phyloP scores from a whole-genome alignment of 2,113 vertebrate genomes.

The Brienomyrus brachyistius region DNA sequence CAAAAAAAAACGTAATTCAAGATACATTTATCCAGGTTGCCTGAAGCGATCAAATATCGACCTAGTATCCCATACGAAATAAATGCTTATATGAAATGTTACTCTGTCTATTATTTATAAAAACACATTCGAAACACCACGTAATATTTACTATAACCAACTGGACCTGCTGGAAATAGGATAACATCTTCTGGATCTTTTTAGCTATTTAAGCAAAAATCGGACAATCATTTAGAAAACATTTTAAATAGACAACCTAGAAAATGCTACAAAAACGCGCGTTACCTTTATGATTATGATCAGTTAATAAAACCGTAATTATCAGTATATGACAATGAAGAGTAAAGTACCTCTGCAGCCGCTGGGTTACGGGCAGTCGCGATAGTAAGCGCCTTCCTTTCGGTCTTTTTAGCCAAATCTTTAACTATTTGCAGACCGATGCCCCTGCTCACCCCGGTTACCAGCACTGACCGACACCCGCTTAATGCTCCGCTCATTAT shows the following conservation, averaged over 20 bases:
- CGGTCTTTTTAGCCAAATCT: slow-evolving; percentile 22
- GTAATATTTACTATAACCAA: neutral
- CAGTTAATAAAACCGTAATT: neutral
- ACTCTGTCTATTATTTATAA: too few species aligned
- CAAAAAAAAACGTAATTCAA: neutral
- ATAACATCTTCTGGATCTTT: neutral
- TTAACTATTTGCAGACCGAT: slow-evolving; percentile 14
- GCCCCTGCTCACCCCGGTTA: slow-evolving; percentile 40
- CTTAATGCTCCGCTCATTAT: neutral
- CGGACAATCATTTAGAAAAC: neutral
- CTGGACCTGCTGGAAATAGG: neutral
- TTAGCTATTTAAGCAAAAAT: neutral
- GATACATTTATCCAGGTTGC: neutral
- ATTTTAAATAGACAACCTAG: neutral
- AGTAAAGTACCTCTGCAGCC: neutral
- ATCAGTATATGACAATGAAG: neutral
- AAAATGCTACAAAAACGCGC: neutral
- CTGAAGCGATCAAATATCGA: neutral
- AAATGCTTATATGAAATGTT: neutral
- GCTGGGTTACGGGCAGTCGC: neutral
- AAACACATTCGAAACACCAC: too few species aligned
- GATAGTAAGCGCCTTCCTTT: slow-evolving; percentile 7
- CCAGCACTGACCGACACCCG: slow-evolving; percentile 31
- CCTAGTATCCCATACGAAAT: neutral
- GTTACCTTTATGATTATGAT: neutral